Evolutionary conservation across 1,140 invertebrate genomes (phyloP).

Genomic region (Tribolium madens): DNA sequence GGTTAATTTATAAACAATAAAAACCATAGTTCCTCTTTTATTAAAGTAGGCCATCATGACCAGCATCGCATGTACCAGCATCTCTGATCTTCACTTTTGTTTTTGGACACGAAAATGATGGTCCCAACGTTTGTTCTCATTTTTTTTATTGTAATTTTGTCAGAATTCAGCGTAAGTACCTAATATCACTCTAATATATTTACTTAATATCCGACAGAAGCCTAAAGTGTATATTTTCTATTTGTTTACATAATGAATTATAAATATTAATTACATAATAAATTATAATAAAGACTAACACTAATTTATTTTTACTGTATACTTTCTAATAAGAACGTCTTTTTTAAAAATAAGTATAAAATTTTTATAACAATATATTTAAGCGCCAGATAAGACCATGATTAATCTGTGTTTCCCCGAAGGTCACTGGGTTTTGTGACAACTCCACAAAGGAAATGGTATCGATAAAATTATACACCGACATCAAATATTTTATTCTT

Average conservation of each 20-base stretch:
- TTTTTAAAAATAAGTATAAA: too few species aligned
- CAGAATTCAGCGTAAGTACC: not conserved
- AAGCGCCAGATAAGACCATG: not conserved
- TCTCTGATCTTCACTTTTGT: conserved; percentile 14
- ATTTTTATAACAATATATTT: not conserved
- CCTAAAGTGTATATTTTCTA: not conserved
- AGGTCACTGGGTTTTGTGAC: not conserved
- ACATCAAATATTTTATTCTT: conserved; percentile 44
- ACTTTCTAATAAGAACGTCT: too few species aligned
- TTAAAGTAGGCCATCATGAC: conserved; percentile 24
- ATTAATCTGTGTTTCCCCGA: not conserved
- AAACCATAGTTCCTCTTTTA: conserved; percentile 23
- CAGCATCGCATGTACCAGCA: conserved; percentile 1
- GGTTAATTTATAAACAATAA: conserved; percentile 33
- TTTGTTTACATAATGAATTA: not conserved
- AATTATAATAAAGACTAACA: too few species aligned
- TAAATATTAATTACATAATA: too few species aligned
- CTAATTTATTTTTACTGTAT: too few species aligned
- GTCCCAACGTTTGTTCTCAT: not conserved
- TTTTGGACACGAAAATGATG: conserved; percentile 28
- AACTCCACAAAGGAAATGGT: conserved; percentile 8
- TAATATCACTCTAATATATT: not conserved
- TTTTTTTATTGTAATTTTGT: not conserved
- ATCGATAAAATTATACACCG: conserved; percentile 10
- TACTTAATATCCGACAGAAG: not conserved